A percentile compares a stretch with the other conserved stretches of the same genome.
These are phyloP conservation scores for Achroia grisella DNA, from an alignment of 1,140 invertebrate genomes.

Conservation along the genomic window DNA sequence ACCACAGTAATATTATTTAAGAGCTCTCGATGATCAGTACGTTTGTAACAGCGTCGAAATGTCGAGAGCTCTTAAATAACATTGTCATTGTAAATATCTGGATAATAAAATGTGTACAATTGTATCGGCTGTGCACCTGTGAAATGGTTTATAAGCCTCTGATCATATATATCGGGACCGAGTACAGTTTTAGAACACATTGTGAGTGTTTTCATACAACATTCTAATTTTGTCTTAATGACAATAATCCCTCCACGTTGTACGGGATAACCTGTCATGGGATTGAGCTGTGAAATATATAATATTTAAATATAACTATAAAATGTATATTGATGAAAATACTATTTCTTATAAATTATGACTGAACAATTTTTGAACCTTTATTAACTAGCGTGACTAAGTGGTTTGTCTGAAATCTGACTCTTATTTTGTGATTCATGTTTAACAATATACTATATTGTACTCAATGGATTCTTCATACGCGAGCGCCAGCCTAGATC, in stretches of 20 bases:
- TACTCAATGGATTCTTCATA: not conserved
- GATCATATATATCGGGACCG: too few relatives aligned
- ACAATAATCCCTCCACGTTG: slow-evolving; percentile 20
- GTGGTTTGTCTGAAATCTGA: slow-evolving; percentile 44
- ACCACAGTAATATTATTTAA: too few relatives aligned
- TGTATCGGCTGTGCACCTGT: too few relatives aligned
- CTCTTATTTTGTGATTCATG: slow-evolving; percentile 60
- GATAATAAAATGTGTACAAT: too few relatives aligned
- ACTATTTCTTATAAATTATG: slow-evolving; percentile 42
- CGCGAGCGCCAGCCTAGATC: too few relatives aligned
- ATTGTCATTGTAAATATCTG: too few relatives aligned
- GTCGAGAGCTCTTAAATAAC: too few relatives aligned
- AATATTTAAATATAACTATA: slow-evolving; percentile 20
- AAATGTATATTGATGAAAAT: slow-evolving; percentile 18
- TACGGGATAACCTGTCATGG: slow-evolving; percentile 11
- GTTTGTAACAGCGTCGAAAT: too few relatives aligned
- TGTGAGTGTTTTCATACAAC: too few relatives aligned
- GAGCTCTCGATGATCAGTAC: too few relatives aligned
- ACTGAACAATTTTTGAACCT: slow-evolving; percentile 64
- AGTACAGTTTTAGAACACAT: too few relatives aligned
- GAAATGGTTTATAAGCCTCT: too few relatives aligned
- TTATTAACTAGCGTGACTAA: slow-evolving; percentile 49
- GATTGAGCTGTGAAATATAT: slow-evolving; percentile 15
- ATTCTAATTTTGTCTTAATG: slow-evolving; percentile 9
- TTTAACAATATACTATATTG: slow-evolving; percentile 29